Conservation (phyloP, 2,113 vertebrate species). For the Syrmaticus mikado region DNA sequence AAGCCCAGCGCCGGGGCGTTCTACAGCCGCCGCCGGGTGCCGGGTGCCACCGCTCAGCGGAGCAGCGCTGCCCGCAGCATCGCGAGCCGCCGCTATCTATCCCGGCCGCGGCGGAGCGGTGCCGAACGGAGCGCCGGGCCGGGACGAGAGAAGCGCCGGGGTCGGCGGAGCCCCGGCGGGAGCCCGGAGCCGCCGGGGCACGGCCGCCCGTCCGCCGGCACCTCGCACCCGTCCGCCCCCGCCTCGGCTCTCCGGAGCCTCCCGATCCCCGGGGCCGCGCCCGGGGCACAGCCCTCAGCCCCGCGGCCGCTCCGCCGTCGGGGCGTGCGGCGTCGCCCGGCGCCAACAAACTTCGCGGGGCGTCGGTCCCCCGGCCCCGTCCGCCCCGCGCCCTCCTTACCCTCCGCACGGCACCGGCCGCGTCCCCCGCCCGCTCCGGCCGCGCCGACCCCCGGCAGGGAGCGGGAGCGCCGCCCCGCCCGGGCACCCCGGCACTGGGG, state of each 20-base stretch:
- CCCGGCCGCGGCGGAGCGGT: slow-evolving; percentile 1
- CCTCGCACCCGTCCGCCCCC: too few species aligned
- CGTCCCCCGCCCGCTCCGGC: slow-evolving; percentile 16
- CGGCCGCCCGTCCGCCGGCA: too few species aligned
- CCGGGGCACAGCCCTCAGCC: too few species aligned
- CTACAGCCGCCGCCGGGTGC: not conserved
- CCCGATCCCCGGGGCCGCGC: too few species aligned
- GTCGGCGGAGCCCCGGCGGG: slow-evolving; percentile 72
- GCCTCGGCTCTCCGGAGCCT: too few species aligned
- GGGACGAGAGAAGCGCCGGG: slow-evolving; percentile 63
- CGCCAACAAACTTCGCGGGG: slow-evolving; percentile 36
- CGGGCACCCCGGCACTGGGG: slow-evolving; percentile 39
- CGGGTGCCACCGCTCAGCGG: not conserved
- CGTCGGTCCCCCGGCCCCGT: not conserved
- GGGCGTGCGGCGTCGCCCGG: not conserved
- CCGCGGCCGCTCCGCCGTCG: not conserved
- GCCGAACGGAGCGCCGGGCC: slow-evolving; percentile 25
- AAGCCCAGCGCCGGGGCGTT: too few species aligned
- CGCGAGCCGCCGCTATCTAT: slow-evolving; percentile 31
- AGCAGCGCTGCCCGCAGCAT: not conserved
- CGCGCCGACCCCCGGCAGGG: slow-evolving; percentile 41
- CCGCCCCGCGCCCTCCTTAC: slow-evolving; percentile 63
- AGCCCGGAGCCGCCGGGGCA: not conserved
- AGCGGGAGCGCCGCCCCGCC: slow-evolving; percentile 33
- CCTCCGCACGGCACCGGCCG: slow-evolving; percentile 72